These are phyloP conservation scores for Sus cebifrons DNA, from an alignment of 2,797 vertebrate genomes.

Conservation along the genomic window DNA sequence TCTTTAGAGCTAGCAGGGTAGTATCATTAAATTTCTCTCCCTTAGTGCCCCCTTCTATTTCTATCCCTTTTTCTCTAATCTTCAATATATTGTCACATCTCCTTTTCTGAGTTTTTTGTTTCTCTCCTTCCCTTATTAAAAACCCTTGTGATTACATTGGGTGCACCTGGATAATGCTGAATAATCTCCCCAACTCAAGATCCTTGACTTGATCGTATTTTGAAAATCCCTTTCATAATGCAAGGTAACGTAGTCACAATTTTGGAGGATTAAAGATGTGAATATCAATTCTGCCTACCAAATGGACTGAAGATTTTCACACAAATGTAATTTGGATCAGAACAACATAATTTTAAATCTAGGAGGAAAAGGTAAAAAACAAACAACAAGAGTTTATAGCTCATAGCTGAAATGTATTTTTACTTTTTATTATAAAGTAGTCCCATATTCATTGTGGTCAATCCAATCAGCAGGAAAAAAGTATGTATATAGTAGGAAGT, in stretches of 20 bases:
- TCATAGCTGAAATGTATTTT: background rate
- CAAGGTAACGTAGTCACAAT: background rate
- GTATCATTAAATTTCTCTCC: background rate
- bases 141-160: background rate
- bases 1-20: background rate
- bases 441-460: background rate
- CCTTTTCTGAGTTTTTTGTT: background rate
- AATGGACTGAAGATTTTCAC: background rate
- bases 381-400: background rate
- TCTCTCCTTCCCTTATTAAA: background rate
- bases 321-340: background rate
- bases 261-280: background rate
- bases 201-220: background rate
- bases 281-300: background rate
- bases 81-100: background rate
- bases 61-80: background rate
- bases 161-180: background rate
- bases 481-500: background rate
- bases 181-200: background rate
- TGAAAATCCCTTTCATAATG: background rate
- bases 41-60: too few relatives aligned
- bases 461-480: background rate
- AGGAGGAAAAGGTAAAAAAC: background rate
- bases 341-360: background rate
- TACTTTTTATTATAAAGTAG: slow-evolving; percentile 29